phyloP scores from a whole-genome alignment of 2,113 vertebrate species.

The Mugil cephalus region DNA sequence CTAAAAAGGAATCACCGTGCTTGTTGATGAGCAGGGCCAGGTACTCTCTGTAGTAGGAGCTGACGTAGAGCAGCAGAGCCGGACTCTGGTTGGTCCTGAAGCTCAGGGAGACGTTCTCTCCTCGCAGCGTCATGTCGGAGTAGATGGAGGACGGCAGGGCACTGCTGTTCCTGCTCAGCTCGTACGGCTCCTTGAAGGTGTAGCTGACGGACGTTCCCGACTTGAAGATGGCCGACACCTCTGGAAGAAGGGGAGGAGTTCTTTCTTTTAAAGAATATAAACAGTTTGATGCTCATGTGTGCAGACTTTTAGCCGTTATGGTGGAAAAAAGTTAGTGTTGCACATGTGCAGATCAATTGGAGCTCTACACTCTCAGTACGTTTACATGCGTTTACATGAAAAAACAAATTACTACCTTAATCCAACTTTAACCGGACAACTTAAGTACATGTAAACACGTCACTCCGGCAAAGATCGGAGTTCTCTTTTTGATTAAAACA shows the following conservation, averaged over 20 bases:
- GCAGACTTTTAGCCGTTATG: no score
- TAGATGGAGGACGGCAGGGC: constrained; percentile 87
- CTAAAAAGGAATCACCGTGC: constrained; percentile 83
- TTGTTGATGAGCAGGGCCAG: constrained; percentile 87
- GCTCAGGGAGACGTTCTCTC: constrained; percentile 86
- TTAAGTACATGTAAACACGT: no score
- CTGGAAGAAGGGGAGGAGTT: constrained; percentile 75
- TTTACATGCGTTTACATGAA: no score
- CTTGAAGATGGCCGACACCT: constrained; percentile 91
- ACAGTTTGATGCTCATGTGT: neutral
- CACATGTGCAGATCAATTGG: no score
- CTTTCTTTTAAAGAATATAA: neutral
- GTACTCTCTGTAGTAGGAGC: constrained; percentile 88
- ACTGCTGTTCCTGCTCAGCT: constrained; percentile 87
- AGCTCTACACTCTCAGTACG: no score
- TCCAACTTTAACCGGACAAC: no score
- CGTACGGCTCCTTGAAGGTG: constrained; percentile 89
- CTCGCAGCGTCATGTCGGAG: constrained; percentile 85
- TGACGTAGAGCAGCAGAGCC: constrained; percentile 87
- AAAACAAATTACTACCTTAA: no score
- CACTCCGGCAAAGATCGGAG: no score
- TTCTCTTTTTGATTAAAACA: no score
- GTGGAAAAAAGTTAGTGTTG: no score
- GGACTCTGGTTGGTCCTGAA: constrained; percentile 89
- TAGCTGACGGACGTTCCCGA: constrained; percentile 87